Conservation (phyloP, 92 coral and sea anemone species). For the Heliopora coerulea region DNA sequence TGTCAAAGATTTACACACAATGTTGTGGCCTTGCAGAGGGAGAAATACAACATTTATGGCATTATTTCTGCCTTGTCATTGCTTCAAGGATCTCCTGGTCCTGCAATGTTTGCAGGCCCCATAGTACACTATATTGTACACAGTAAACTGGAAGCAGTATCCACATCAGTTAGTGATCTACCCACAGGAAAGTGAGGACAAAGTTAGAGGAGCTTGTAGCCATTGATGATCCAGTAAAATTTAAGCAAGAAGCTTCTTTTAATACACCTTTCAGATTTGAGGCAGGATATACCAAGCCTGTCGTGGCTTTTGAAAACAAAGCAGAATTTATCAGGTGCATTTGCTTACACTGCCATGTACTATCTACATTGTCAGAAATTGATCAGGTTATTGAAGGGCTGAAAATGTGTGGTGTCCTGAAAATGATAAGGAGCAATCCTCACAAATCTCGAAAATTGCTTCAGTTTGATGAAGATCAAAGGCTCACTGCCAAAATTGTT, state of each 20-base stretch:
- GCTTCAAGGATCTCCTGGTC: conserved; percentile 63
- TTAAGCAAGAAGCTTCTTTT: conserved; percentile 59
- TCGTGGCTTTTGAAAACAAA: conserved; percentile 55
- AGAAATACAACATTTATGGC: conserved; percentile 55
- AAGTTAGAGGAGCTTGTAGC: conserved; percentile 49
- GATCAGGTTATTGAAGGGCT: conserved; percentile 58
- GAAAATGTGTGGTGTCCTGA: conserved; percentile 51
- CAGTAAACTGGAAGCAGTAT: conserved; percentile 58
- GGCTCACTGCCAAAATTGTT: conserved; percentile 48
- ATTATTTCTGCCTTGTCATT: conserved; percentile 56
- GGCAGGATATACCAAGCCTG: conserved; percentile 53
- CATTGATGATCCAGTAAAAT: conserved; percentile 44
- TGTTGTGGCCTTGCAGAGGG: conserved; percentile 59
- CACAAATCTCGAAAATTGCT: conserved; percentile 53
- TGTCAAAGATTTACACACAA: conserved; percentile 60
- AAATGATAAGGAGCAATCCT: conserved; percentile 51
- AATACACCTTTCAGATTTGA: conserved; percentile 52
- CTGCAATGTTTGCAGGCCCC: conserved; percentile 55
- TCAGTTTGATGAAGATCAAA: conserved; percentile 41
- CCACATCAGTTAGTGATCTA: conserved; percentile 46
- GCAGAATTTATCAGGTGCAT: conserved; percentile 53
- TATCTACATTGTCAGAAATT: conserved; percentile 54
- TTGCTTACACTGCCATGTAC: conserved; percentile 53
- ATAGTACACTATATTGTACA: conserved; percentile 54
- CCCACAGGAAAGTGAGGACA: conserved; percentile 49